Conservation (phyloP, 2,113 vertebrate genomes). For the Pollimyrus isidori region DNA sequence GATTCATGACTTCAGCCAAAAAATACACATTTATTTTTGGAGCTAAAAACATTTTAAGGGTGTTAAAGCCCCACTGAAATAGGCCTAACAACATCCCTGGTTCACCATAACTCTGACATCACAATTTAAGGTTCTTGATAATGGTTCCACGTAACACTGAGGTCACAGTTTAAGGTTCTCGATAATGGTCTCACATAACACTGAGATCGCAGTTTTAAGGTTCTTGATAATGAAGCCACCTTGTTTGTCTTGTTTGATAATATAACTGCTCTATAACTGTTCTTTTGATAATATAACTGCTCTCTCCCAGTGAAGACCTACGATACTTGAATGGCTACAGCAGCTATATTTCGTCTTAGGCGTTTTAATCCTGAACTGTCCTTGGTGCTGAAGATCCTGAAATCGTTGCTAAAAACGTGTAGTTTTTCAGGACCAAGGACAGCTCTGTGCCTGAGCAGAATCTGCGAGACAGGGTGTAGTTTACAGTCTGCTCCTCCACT, state of each 20-base stretch:
- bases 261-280: neutral
- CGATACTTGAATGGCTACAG: neutral
- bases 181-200: neutral
- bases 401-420: neutral
- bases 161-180: neutral
- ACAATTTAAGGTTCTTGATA: no score
- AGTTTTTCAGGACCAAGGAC: neutral
- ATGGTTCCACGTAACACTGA: neutral
- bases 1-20: no score
- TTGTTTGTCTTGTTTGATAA: neutral
- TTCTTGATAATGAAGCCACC: neutral
- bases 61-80: no score
- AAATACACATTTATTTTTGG: no score
- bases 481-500: neutral
- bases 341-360: neutral
- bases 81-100: no score
- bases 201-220: neutral
- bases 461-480: neutral
- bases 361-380: neutral
- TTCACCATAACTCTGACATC: no score
- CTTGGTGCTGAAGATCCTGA: neutral
- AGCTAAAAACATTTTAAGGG: no score
- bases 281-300: neutral
- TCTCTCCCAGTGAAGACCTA: neutral
- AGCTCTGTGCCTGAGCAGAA: neutral